Evolutionary conservation across 35 echinoderm and acorn worm genomes (phyloP), one percentile per base, ranked within the genome.

Genomic region (Lytechinus pictus): DNA sequence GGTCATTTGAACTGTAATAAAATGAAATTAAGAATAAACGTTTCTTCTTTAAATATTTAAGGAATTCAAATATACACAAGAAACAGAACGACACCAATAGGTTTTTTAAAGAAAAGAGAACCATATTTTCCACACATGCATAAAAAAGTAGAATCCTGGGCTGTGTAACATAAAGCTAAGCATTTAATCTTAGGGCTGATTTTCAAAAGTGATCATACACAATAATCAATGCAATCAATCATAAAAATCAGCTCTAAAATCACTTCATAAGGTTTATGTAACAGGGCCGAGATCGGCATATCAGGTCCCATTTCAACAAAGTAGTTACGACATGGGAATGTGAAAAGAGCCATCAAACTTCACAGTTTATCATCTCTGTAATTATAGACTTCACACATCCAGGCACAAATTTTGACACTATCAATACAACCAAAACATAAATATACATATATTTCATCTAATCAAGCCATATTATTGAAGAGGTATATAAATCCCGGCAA

Each of bases 261-360:
- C 33, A 44, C 0, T 44, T 44, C 33, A 44, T 44, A 44, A 44
- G 33, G 33, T 44, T 44, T 44, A 44, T 44, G 33, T 44, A 44
- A 44, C 33, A 44, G 33, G 33, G 33, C 33, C 33, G 8, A 79
- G 19, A 79, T 24, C 66, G n/a, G 66, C 19, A 79, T 24, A 79
- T 79, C 66, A 16, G 66, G 66, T 79, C 66, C 66, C 66, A 79
- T 16, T 79, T 79, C 66, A 79, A 79, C 66, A 79, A 7, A 7
- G 19, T 79, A 79, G 66, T 79, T n/a, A 79, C 66, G 66, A 79
- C 66, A 79, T 79, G 66, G 66, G 66, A 79, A 79, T n/a, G n/a
- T 16, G 4, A 79, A 79, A 16, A 24, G 19, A 6, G 4, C 4
- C 19, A 79, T 79, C n/a, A 24, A 24, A 79, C 21, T 79, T 79